These are phyloP conservation scores for Bursaphelenchus okinawaensis DNA, from an alignment of 2,888 invertebrate genomes.

Conservation along the genomic window DNA sequence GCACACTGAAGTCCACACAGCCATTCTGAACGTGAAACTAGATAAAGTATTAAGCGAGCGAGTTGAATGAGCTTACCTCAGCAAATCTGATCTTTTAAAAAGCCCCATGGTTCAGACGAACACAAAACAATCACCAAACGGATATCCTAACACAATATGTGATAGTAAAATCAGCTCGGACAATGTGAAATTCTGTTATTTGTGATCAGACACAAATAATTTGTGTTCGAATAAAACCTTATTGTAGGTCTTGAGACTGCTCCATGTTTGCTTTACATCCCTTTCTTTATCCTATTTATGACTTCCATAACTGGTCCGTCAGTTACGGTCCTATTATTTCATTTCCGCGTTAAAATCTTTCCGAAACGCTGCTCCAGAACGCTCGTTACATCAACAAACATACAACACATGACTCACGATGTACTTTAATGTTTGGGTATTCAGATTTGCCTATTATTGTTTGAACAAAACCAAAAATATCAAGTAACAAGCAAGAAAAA, in stretches of 20 bases:
- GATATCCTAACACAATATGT: neutral
- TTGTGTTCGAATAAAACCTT: too few relatives aligned
- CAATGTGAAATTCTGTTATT: too few relatives aligned
- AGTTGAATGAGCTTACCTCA: neutral
- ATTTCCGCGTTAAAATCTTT: neutral
- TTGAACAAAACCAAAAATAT: too few relatives aligned
- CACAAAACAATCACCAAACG: neutral
- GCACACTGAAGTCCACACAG: neutral
- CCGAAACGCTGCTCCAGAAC: too few relatives aligned
- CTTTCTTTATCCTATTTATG: neutral
- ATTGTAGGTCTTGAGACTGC: neutral
- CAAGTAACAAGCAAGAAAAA: too few relatives aligned
- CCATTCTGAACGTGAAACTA: conserved; percentile 1
- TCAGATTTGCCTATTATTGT: too few relatives aligned
- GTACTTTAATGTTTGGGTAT: too few relatives aligned
- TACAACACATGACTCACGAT: too few relatives aligned
- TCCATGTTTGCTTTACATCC: neutral
- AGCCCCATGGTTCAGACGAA: neutral
- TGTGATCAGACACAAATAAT: too few relatives aligned
- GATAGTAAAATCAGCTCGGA: too few relatives aligned
- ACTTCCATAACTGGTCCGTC: neutral
- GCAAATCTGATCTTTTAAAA: neutral
- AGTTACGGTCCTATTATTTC: neutral
- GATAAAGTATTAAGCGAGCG: too few relatives aligned
- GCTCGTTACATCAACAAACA: too few relatives aligned